Conservation (phyloP, 2,113 vertebrate genomes). For the Parus major region DNA sequence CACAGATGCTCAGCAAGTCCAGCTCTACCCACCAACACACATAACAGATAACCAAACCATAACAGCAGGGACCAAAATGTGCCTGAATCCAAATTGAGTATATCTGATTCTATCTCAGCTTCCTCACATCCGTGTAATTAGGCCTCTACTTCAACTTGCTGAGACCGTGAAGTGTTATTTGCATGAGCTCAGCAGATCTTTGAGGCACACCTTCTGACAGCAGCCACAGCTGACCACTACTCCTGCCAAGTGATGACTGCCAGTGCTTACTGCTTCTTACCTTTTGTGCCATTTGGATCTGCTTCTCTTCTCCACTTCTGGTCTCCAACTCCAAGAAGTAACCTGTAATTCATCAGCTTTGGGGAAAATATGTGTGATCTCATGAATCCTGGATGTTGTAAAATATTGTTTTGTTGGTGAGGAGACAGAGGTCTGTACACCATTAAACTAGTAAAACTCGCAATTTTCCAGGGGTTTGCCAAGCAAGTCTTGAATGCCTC, state of each 20-base stretch:
- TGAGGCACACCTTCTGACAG: background rate
- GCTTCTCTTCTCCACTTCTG: background rate
- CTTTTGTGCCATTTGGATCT: background rate
- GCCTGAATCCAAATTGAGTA: background rate
- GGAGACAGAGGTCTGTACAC: slow-evolving; percentile 49
- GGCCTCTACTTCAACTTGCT: background rate
- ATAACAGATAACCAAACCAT: background rate
- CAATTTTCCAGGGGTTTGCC: slow-evolving; percentile 46
- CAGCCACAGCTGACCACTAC: background rate
- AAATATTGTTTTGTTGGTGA: background rate
- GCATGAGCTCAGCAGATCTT: background rate
- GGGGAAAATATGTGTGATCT: slow-evolving; percentile 50
- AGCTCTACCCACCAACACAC: background rate
- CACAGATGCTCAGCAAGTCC: background rate
- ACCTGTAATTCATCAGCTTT: slow-evolving; percentile 38
- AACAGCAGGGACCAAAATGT: background rate
- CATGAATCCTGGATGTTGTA: slow-evolving; percentile 49
- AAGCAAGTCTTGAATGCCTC: slow-evolving; percentile 36
- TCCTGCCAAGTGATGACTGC: background rate
- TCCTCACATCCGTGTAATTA: background rate
- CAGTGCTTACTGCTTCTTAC: background rate
- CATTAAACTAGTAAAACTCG: slow-evolving; percentile 47
- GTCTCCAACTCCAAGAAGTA: background rate
- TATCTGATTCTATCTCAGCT: background rate
- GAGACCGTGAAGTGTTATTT: background rate